A percentile compares a stretch with the other conserved stretches of the same genome.
Conservation (phyloP, 2,797 vertebrate species). For the Anguilla marmorata region DNA sequence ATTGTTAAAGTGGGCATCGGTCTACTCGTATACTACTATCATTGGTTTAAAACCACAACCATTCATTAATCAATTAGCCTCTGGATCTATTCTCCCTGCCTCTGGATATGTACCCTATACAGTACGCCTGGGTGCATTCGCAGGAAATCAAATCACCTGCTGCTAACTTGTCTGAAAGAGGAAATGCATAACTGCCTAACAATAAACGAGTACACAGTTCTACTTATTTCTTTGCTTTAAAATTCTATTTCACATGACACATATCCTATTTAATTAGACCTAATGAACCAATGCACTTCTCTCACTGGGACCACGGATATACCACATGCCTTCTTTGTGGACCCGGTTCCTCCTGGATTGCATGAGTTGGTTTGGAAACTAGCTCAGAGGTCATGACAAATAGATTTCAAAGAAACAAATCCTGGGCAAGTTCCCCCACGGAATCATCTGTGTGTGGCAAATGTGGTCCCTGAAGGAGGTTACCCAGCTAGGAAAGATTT, state of each 20-base stretch:
- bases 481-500: conserved; percentile 27
- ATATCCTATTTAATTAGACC: background rate
- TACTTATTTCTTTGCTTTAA: background rate
- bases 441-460: conserved; percentile 51
- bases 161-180: background rate
- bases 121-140: background rate
- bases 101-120: background rate
- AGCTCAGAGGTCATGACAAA: conserved; percentile 42
- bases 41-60: background rate
- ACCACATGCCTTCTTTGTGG: background rate
- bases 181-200: background rate
- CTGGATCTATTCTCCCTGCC: background rate
- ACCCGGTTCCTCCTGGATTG: conserved; percentile 15
- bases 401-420: conserved; percentile 50
- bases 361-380: background rate
- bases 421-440: conserved; percentile 42
- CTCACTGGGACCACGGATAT: background rate
- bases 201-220: background rate
- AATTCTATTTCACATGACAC: conserved; percentile 5
- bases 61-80: background rate
- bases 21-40: background rate
- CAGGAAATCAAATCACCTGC: background rate
- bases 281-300: background rate
- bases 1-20: background rate
- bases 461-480: conserved; percentile 40